These are phyloP conservation scores for Pteromalus puparum DNA, from an alignment of 1,140 invertebrate genomes.

Conservation along the genomic window DNA sequence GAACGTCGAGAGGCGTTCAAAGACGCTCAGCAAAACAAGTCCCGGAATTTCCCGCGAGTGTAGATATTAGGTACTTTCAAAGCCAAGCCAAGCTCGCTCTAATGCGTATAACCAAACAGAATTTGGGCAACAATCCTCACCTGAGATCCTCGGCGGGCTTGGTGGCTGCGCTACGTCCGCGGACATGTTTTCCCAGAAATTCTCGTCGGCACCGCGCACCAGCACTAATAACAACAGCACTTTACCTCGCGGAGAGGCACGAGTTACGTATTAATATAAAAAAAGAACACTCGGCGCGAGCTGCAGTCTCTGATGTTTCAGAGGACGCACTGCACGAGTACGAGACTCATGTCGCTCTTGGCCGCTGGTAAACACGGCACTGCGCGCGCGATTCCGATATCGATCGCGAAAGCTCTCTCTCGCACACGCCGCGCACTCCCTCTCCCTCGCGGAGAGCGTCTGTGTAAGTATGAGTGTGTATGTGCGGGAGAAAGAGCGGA, in stretches of 20 bases:
- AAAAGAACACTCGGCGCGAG: too few species aligned
- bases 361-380: conserved; percentile 6
- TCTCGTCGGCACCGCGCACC: neutral
- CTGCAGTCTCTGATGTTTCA: neutral
- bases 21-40: too few species aligned
- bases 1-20: too few species aligned
- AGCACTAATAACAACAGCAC: neutral
- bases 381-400: conserved; percentile 6
- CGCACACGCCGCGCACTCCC: neutral
- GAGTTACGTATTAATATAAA: too few species aligned
- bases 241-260: neutral
- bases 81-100: too few species aligned
- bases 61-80: too few species aligned
- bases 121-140: neutral
- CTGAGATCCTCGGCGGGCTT: conserved; percentile 23
- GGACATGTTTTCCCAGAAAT: conserved; percentile 13
- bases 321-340: neutral
- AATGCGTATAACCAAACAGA: too few species aligned
- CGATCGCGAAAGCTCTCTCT: neutral
- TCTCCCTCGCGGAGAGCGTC: neutral
- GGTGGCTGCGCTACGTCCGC: conserved; percentile 38
- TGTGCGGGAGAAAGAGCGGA: too few species aligned
- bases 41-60: too few species aligned
- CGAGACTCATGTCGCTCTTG: neutral
- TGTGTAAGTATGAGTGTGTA: too few species aligned